Base-by-base conservation (phyloP, 1,140 invertebrate genomes). In the Lordiphosa mommai region DNA sequence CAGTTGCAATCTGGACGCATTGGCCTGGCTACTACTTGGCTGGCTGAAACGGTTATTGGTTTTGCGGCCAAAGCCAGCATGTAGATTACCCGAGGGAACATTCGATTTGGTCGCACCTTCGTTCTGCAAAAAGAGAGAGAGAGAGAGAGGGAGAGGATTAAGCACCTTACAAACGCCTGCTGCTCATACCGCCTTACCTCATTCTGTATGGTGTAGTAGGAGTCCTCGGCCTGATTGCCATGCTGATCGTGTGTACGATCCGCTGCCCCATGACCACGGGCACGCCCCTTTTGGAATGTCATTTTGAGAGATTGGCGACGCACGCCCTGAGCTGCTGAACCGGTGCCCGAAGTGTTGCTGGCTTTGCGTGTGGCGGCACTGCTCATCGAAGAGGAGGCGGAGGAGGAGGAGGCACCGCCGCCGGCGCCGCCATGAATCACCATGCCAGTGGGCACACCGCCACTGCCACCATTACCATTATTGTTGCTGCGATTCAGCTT, bases 231-330 rank as follows among this genome's bases (percentile, higher is more conserved):
- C 34, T 92, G 91, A 7, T 64, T 44, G 8, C 88, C 91, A 66
- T 80, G 90, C 12, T 90, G 90, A 53, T 86, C 87, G 4, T 89
- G 73, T 20, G 90, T 89, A 47, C 89, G 89, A 49, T 90, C 90
- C 0, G 79, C 77, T 63, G 92, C 92, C 9, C 90, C 90, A 46
- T 91, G 91, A 4, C 91, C 91, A 8, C 93, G 90, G 1, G 90
- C 90, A 51, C 93, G 92, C 50, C 92, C 93, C 77, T 95, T 94
- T 82, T 95, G 94, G 80, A 95, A 92, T 38, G 94, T 94, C 93
- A 95, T 94, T 77, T 95, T 95, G 38, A 95, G 86, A 0, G 93
- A 93, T 55, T 92, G 94, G 34, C 93, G 90, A 10, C 86, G 79
- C 1, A 74, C 29, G 90, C 91, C 51, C 91, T 92, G 88, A 23